Evolutionary conservation across 2,888 invertebrate genomes (phyloP), one percentile per base, ranked within the genome.

Genomic region (Phlogophora meticulosa): DNA sequence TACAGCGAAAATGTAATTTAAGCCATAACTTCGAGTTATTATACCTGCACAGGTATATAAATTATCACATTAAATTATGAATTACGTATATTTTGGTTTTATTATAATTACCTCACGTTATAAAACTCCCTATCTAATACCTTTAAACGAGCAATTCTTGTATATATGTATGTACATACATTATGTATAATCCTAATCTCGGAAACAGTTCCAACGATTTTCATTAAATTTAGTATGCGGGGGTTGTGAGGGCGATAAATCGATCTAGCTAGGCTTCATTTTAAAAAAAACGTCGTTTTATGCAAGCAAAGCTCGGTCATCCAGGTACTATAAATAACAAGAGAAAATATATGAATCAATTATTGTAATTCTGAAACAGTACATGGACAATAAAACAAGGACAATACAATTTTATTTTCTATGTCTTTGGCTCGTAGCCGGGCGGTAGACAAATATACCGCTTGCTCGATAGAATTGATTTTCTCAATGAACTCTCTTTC

Each of bases 61-160:
- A 89, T 92, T 93, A 92, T 93, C 90, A 91, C 90, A 94, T 92
- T 95, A 94, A 94, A 94, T 93, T 95, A 94, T 94, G 85, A 88
- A 94, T 89, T 91, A 92, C 86, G 88, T 87, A 88, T 66, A 73
- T 38, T 46, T 70, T 81, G 60, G 66, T 87, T 91, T 93, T 87
- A 87, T 90, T 74, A 17, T 28, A 34, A 46, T 80, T 20, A 22
- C 11, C 43, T 17, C 15, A 43, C 58, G 9, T 45, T 32, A 38
- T 42, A 38, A 20, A 13, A 36, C 34, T 11, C n/a, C n/a, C n/a
- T n/a, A n/a, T n/a, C n/a, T n/a, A n/a, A n/a, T n/a, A n/a, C n/a
- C n/a, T n/a, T n/a, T n/a, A n/a, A n/a, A n/a, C n/a, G n/a, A n/a
- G n/a, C n/a, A n/a, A n/a, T n/a, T n/a, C n/a, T n/a, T n/a, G n/a